Base-by-base conservation (phyloP, 64 coral and sea anemone genomes). In the Montipora sp. region DNA sequence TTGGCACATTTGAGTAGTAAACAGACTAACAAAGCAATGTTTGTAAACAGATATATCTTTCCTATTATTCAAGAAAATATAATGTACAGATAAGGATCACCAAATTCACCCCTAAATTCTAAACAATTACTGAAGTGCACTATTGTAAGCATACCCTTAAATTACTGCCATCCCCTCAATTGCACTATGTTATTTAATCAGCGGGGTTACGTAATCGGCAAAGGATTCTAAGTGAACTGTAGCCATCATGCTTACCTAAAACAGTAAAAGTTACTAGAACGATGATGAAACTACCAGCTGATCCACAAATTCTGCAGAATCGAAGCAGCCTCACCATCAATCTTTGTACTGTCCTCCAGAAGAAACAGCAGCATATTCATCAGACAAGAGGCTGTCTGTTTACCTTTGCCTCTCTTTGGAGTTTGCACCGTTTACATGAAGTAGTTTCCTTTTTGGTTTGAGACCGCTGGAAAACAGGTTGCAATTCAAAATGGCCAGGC, bases 401-500 rank as follows among this genome's bases (percentile, higher is more conserved):
- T n/a, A 3, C 0, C 66, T n/a, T 8, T 16, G 45, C 61, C 65
- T 50, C 61, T n/a, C 18, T 85, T 21, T 7, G 2, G 36, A 12
- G 61, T 84, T 70, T 24, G 7, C 20, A 1, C 46, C n/a, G 9
- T 77, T 73, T 76, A 19, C 73, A 75, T 1, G 1, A 59, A n/a
- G 36, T 66, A 18, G 8, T 90, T 80, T 80, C 45, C 48, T 18
- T 23, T 5, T 36, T 63, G 47, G 4, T 18, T 5, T 8, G 66
- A 85, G 45, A 85, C 82, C 82, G 82, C 82, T 70, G 19, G 0
- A 0, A 18, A 71, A 7, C n/a, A 67, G 59, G 59, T 13, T 43
- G 23, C 1, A n/a, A 75, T 79, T 88, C 83, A 97, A 97, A 75
- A 97, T 97, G 95, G 92, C 95, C n/a, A 43, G 44, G 0, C 82